phyloP scores from a whole-genome alignment of 2,113 vertebrate genomes.

The Gymnobelideus leadbeateri region DNA sequence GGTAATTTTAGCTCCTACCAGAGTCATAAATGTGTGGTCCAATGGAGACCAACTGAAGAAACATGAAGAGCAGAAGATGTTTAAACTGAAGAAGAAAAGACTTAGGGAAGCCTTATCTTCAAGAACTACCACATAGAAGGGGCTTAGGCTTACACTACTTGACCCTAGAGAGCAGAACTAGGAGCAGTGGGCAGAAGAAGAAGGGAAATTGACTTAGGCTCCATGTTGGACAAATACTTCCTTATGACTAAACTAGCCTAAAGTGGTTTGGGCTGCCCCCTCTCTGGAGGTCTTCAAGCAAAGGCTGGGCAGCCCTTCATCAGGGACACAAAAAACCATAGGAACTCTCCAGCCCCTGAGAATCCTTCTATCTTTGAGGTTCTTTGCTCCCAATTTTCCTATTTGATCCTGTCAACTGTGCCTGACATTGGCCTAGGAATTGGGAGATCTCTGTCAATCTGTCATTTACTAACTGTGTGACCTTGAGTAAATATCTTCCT shows the following conservation, averaged over 20 bases:
- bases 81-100: background rate
- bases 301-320: background rate
- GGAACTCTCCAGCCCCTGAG: background rate
- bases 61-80: background rate
- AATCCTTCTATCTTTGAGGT: background rate
- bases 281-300: background rate
- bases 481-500: background rate
- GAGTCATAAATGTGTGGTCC: background rate
- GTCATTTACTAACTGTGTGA: background rate
- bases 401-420: background rate
- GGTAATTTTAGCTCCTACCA: background rate
- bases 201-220: background rate
- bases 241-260: background rate
- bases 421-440: background rate
- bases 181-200: background rate
- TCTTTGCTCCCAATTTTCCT: background rate
- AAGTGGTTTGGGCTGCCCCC: background rate
- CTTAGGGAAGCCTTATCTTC: background rate
- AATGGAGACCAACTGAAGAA: background rate
- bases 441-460: background rate
- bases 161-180: background rate
- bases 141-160: background rate
- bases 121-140: background rate
- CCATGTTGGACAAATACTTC: background rate
- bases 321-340: background rate